Evolutionary conservation across 2,888 invertebrate genomes (phyloP), one percentile per base, ranked within the genome.

Genomic region (Drosophila percnosoma): DNA sequence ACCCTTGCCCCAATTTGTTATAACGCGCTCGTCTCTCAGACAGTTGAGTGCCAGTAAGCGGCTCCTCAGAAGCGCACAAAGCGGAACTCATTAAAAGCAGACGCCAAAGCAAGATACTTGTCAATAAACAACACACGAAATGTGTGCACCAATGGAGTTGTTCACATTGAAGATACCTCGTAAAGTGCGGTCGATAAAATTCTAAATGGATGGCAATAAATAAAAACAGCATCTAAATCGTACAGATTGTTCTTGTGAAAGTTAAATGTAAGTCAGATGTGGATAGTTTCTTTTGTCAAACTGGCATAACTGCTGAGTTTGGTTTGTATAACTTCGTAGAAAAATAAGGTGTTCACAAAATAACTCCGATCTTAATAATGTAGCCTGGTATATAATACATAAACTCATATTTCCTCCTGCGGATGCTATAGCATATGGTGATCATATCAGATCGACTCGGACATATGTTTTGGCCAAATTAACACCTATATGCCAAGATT

Each of bases 71-170:
- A 54, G 59, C 61, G 59, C 61, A 38, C 38, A 36, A 36, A 49
- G 27, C 42, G 51, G 45, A 77, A 73, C 66, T 76, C 76, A 78
- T 77, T 77, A 77, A 78, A 78, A 71, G 48, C 45, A 71, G 59
- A 51, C 51, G 60, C 45, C 63, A 53, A 53, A 48, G 55, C 72
- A 36, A 33, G 55, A 51, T 45, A 61, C 52, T 54, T 78, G 74
- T 74, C 38, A 45, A 45, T 24, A 24, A 45, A 45, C 4, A 45
- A 45, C 13, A 15, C 45, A 15, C 21, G 21, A 21, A 45, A 21
- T 21, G 21, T 42, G 13, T 13, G 6, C 3, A 21, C 11, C 42
- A 21, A 13, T 6, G 1, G 21, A 21, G 1, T 45, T 1, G 7
- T 15, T 24, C 15, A 24, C 38, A 34, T 3, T 8, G n/a, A 10